Percentiles rank a stretch among this genome's conserved stretches.
phyloP scores from a whole-genome alignment of 2,797 vertebrate genomes.

The Ceyx erithaca region DNA sequence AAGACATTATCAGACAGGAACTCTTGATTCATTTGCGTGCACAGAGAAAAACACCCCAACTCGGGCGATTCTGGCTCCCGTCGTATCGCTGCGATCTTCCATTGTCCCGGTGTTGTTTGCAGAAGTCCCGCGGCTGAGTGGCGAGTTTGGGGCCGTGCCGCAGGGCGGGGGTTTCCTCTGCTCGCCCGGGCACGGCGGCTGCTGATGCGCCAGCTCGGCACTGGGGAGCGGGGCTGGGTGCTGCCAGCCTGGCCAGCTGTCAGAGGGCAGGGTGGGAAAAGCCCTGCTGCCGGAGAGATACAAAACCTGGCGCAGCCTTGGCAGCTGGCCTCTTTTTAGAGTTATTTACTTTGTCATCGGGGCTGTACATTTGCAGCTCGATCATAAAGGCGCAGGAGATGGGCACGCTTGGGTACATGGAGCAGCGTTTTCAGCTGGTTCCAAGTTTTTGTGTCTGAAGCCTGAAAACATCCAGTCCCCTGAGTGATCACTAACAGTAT shows the following conservation, averaged over 20 bases:
- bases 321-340: background rate
- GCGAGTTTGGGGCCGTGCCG: background rate
- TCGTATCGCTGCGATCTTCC: constrained; percentile 55
- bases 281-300: background rate
- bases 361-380: background rate
- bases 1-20: constrained; percentile 54
- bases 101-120: constrained; percentile 51
- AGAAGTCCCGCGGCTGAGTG: constrained; percentile 16
- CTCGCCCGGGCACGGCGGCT: background rate
- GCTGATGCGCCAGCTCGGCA: background rate
- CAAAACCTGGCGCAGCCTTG: background rate
- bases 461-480: background rate
- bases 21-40: constrained; percentile 24
- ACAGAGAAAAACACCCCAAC: background rate
- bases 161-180: constrained; percentile 56
- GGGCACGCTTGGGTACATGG: background rate
- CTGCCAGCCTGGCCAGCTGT: background rate
- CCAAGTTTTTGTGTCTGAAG: background rate
- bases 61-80: constrained; percentile 1
- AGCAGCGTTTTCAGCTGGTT: background rate
- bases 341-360: background rate
- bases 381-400: background rate
- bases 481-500: background rate
- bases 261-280: background rate
- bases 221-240: background rate